Evolutionary conservation across 2,888 invertebrate genomes (phyloP), one percentile per base, ranked within the genome.

Genomic region (Epistrophella euchroma): DNA sequence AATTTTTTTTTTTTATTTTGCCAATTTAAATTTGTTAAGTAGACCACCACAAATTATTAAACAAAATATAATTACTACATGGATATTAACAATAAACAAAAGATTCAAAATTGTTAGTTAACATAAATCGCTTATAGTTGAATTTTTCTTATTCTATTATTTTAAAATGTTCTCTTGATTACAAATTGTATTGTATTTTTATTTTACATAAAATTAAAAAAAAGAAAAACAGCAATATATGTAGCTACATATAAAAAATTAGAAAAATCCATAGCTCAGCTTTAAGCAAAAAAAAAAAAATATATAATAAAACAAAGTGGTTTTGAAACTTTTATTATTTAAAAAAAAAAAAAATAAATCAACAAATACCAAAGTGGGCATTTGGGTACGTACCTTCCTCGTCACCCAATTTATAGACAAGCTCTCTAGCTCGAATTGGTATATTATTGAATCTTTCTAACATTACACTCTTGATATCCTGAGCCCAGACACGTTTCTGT

Each of bases 381-480:
- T 70, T 28, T 19, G 28, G 22, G 7, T 56, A 89, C 93, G 90
- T 90, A 95, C 95, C 92, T 94, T 91, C 92, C 94, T 95, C 77
- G 93, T 92, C 90, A 93, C 92, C 90, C 93, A 92, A 79, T 93
- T 94, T 94, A 93, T 94, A 97, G 62, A 98, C 97, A 71, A 98
- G 93, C 91, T 98, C 97, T 89, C 97, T 95, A 17, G 98, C 98
- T 90, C 98, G 98, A 74, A 96, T 96, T n/a, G 98, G 98, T 90
- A 99, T 98, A 88, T 96, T 97, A 86, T 97, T 97, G 93, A 97
- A 98, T 93, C 98, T 98, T 91, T 98, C 98, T 89, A 99, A 93
- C 91, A 99, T 98, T 45, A 98, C 97, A 92, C 97, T 94, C 89
- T 93, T 93, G 88, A 93, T 91, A 89, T 92, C 91, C 88, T 92